These are phyloP conservation scores for Luperina testacea DNA, from an alignment of 2,888 invertebrate genomes.

Conservation along the genomic window DNA sequence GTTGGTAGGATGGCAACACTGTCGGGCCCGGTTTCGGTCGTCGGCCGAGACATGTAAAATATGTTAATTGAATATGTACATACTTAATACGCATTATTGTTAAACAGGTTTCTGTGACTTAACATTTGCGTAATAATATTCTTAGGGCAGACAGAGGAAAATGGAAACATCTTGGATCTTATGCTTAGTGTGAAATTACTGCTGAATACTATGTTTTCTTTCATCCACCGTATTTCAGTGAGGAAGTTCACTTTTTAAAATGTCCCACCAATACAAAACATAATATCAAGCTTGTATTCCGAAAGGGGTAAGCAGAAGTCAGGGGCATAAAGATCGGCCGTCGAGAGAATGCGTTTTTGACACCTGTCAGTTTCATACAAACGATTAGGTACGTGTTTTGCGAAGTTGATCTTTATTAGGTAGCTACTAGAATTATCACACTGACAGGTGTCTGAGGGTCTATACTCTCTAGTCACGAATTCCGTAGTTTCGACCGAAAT, in stretches of 20 bases:
- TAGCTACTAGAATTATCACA: no score
- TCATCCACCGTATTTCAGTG: background rate
- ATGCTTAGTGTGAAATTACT: background rate
- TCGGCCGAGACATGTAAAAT: conserved; percentile 13
- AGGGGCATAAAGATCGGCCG: background rate
- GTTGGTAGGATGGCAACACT: conserved; percentile 6
- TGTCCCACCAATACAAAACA: background rate
- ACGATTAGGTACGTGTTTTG: background rate
- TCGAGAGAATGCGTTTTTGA: background rate
- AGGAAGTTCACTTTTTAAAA: background rate
- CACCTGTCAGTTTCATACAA: background rate
- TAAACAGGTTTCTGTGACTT: conserved; percentile 31
- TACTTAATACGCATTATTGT: conserved; percentile 26
- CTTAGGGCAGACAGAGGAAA: background rate
- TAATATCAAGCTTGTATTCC: background rate
- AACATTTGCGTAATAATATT: conserved; percentile 31
- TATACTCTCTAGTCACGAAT: background rate
- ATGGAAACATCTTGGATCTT: background rate
- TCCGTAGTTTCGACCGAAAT: no score
- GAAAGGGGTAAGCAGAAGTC: background rate
- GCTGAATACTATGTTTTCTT: background rate
- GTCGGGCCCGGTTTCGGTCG: background rate
- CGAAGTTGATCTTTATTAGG: no score
- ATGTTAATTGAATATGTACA: conserved; percentile 46
- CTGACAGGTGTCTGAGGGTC: no score